phyloP scores from a whole-genome alignment of 2,888 invertebrate species.

The Cheilosia soror region DNA sequence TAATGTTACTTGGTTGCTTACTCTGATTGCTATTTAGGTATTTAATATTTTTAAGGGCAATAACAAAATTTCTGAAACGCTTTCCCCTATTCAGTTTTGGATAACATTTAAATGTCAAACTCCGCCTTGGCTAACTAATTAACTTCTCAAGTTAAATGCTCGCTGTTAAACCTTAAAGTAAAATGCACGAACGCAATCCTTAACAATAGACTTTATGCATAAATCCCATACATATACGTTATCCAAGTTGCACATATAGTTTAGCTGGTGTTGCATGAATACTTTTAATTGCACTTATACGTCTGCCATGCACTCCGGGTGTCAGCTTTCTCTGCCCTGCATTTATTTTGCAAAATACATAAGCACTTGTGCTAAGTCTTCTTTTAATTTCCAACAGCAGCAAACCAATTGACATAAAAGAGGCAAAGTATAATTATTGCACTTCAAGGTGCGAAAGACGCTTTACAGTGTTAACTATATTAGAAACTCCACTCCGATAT shows the following conservation, averaged over 20 bases:
- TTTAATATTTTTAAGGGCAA: neutral
- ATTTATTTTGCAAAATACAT: constrained; percentile 32
- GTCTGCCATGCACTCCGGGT: constrained; percentile 55
- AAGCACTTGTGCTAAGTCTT: constrained; percentile 34
- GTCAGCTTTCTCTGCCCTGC: constrained; percentile 50
- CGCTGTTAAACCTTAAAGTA: neutral
- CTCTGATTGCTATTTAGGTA: neutral
- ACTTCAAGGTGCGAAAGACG: constrained; percentile 5
- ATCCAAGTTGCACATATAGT: constrained; percentile 15
- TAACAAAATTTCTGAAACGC: neutral
- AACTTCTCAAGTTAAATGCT: neutral
- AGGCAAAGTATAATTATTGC: constrained; percentile 22
- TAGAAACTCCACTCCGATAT: constrained; percentile 44
- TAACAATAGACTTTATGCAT: constrained; percentile 16
- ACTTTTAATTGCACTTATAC: constrained; percentile 64
- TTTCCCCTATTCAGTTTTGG: neutral
- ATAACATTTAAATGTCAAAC: neutral
- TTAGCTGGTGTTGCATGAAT: constrained; percentile 44
- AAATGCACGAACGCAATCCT: constrained; percentile 7
- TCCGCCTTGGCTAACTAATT: neutral
- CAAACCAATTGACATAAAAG: constrained; percentile 25
- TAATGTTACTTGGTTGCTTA: neutral
- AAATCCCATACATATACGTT: constrained; percentile 23
- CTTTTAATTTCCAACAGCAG: constrained; percentile 27
- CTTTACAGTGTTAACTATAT: constrained; percentile 34